Base-by-base conservation (phyloP, 2,888 invertebrate genomes). In the Rhingia rostrata region DNA sequence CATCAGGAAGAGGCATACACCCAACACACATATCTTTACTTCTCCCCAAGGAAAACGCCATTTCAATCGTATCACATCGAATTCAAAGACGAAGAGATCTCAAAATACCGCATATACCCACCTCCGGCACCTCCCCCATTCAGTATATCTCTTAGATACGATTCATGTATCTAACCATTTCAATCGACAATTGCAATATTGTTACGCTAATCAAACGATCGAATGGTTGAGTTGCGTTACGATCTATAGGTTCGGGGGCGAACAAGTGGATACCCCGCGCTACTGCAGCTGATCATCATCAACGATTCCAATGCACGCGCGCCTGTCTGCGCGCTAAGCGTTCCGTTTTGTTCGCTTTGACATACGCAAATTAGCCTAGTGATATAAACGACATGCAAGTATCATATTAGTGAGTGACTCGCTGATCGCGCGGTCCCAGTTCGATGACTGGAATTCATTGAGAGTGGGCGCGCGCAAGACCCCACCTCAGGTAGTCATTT, bases 401-500 rank as follows among this genome's bases (percentile, higher is more conserved):
- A 79, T 78, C 82, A 82, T 73, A 69, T 78, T 61, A 73, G 60
- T 67, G 79, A 83, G 49, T 73, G 83, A 67, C 82, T 74, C 22
- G 22, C 35, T 39, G 72, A 79, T 79, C 63, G 39, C 61, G 61
- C 37, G 63, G 66, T 35, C 64, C 5, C 67, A 61, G 83, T 79
- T 84, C 79, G 80, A 84, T 80, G 80, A 84, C 74, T 84, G 84
- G 77, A 75, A 81, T 70, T 64, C 73, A 61, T 56, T 73, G 41
- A 33, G 54, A 69, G 84, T 74, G 80, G 74, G 84, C 74, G 84
- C 84, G 69, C 53, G 56, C 70, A 70, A 14, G 69, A 69, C 84
- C 80, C 74, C 80, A 80, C 80, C 79, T 79, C 83, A 78, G 58
- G 79, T 79, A 79, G 56, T 69, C 60, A 79, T 74, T 84, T 83